phyloP scores from a whole-genome alignment of 1,140 invertebrate species.

The Meloidogyne exigua region DNA sequence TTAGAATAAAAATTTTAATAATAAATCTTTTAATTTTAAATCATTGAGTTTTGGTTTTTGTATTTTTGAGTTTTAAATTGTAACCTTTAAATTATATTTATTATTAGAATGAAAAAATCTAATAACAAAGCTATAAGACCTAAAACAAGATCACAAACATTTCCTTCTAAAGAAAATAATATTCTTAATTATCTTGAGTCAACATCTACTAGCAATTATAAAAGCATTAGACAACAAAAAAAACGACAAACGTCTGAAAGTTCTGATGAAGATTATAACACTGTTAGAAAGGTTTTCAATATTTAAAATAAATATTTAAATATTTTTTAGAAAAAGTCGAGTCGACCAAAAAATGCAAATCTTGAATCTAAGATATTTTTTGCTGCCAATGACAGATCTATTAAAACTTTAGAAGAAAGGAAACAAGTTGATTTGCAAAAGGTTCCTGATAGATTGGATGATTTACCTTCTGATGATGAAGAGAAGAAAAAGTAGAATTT shows the following conservation, averaged over 20 bases:
- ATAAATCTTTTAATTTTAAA: no score
- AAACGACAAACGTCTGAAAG: neutral
- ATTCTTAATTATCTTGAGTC: conserved; percentile 6
- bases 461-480: neutral
- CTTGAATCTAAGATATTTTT: neutral
- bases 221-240: neutral
- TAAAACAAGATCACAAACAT: neutral
- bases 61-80: no score
- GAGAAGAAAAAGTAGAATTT: neutral
- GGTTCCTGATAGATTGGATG: neutral
- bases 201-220: neutral
- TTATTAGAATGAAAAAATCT: neutral
- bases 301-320: neutral
- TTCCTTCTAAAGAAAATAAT: neutral
- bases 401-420: neutral
- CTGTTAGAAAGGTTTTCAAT: neutral
- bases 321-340: neutral
- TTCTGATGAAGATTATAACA: neutral
- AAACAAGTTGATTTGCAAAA: neutral
- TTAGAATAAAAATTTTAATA: no score
- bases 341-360: neutral
- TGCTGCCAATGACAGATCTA: neutral
- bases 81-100: neutral
- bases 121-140: neutral
- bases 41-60: no score